phyloP scores from a whole-genome alignment of 1,140 invertebrate species.

The Panagrolaimus sp. region DNA sequence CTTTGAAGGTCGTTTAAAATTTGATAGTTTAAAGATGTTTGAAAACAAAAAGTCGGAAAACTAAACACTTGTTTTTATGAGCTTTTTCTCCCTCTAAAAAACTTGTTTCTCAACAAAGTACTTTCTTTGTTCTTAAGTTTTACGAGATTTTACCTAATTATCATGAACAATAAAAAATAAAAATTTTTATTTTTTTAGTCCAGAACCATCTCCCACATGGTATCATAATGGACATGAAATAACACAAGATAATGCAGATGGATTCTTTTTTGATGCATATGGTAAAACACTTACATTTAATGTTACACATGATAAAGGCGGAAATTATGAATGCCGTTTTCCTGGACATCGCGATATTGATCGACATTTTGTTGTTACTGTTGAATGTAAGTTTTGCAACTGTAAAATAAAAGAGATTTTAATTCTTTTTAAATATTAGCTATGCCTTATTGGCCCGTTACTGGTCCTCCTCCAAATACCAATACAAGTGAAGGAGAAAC shows the following conservation, averaged over 20 bases:
- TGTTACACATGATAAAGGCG: constrained; percentile 52
- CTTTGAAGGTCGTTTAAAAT: too few species aligned
- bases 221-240: constrained; percentile 54
- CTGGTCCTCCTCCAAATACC: constrained; percentile 74
- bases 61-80: too few species aligned
- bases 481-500: constrained; percentile 87
- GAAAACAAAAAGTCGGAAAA: too few species aligned
- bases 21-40: too few species aligned
- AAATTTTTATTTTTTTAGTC: constrained; percentile 44
- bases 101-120: too few species aligned
- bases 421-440: constrained; percentile 64
- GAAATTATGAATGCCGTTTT: constrained; percentile 54
- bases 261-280: constrained; percentile 51
- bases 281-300: constrained; percentile 57
- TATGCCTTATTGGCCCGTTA: constrained; percentile 77
- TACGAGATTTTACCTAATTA: not conserved
- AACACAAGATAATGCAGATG: constrained; percentile 47
- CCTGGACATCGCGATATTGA: constrained; percentile 51
- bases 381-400: constrained; percentile 42
- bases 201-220: constrained; percentile 52
- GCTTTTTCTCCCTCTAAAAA: too few species aligned
- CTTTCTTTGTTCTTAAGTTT: not conserved
- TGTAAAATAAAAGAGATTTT: not conserved
- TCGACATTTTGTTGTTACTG: constrained; percentile 50
- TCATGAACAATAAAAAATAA: not conserved